A percentile compares a stretch with the other conserved stretches of the same genome.
Conservation (phyloP, 2,888 invertebrate species). For the Oxyscelio sp. region DNA sequence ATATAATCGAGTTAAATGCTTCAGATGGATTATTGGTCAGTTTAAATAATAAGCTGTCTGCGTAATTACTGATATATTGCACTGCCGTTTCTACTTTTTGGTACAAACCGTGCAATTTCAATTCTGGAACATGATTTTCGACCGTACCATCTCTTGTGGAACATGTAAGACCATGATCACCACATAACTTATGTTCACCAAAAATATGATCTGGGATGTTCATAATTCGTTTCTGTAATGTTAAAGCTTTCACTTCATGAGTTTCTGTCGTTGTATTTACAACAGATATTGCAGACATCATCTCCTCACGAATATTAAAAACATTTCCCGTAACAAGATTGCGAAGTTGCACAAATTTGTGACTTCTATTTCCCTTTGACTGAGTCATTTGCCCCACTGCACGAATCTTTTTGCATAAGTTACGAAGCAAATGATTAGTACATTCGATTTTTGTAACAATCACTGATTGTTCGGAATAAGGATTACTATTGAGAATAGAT, state of each 20-base stretch:
- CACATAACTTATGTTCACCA: constrained; percentile 63
- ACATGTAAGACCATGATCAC: background rate
- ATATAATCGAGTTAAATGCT: background rate
- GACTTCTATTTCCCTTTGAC: background rate
- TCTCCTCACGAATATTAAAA: background rate
- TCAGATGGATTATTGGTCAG: constrained; percentile 10
- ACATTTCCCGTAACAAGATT: background rate
- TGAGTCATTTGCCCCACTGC: background rate
- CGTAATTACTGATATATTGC: constrained; percentile 13
- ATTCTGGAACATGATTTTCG: background rate
- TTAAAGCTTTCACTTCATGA: too few relatives aligned
- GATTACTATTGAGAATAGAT: constrained; percentile 38
- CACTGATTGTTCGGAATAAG: constrained; percentile 29
- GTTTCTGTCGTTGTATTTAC: too few relatives aligned
- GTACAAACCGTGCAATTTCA: constrained; percentile 7
- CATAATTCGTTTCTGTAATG: constrained; percentile 66
- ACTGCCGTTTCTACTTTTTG: background rate
- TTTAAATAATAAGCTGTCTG: constrained; percentile 1
- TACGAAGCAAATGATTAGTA: constrained; percentile 79
- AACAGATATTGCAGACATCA: background rate
- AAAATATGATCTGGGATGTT: constrained; percentile 62
- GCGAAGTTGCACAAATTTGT: background rate
- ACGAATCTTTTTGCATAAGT: constrained; percentile 63
- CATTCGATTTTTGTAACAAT: constrained; percentile 74
- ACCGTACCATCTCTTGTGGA: background rate